Evolutionary conservation across 1,140 invertebrate species (phyloP).

Genomic region (Monochamus saltuarius): DNA sequence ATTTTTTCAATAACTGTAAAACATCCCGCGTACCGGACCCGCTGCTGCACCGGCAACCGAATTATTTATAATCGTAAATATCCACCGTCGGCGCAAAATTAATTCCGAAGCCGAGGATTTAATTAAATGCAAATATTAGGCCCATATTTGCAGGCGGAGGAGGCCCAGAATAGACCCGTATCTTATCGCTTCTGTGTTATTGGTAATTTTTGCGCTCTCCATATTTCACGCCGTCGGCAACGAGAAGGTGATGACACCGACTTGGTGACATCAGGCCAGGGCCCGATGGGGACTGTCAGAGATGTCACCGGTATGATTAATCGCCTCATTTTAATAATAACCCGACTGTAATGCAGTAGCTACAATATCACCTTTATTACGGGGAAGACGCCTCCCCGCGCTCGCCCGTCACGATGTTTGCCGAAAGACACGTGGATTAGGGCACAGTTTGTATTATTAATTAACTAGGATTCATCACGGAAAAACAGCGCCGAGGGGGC

Average conservation of each 20-base stretch:
- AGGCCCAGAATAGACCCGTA: not conserved
- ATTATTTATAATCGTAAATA: constrained; percentile 7
- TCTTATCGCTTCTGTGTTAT: constrained; percentile 4
- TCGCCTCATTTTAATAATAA: constrained; percentile 40
- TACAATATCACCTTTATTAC: constrained; percentile 39
- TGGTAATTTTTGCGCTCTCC: constrained; percentile 19
- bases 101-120: not conserved
- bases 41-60: not conserved
- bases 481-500: no score
- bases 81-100: not conserved
- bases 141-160: not conserved
- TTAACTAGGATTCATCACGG: constrained; percentile 17
- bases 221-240: constrained; percentile 27
- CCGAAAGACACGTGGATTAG: constrained; percentile 32
- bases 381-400: constrained; percentile 19
- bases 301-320: constrained; percentile 37
- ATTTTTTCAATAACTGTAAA: no score
- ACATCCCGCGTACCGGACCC: no score
- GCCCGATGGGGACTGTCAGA: constrained; percentile 34
- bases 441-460: constrained; percentile 29
- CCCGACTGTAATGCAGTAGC: constrained; percentile 36
- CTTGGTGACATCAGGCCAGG: constrained; percentile 34
- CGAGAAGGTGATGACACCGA: constrained; percentile 34
- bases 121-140: constrained; percentile 5
- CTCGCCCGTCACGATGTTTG: constrained; percentile 22